A percentile compares a stretch with the other conserved stretches of the same genome.
phyloP scores from a whole-genome alignment of 2,797 vertebrate genomes.

The Sebastes cheni region DNA sequence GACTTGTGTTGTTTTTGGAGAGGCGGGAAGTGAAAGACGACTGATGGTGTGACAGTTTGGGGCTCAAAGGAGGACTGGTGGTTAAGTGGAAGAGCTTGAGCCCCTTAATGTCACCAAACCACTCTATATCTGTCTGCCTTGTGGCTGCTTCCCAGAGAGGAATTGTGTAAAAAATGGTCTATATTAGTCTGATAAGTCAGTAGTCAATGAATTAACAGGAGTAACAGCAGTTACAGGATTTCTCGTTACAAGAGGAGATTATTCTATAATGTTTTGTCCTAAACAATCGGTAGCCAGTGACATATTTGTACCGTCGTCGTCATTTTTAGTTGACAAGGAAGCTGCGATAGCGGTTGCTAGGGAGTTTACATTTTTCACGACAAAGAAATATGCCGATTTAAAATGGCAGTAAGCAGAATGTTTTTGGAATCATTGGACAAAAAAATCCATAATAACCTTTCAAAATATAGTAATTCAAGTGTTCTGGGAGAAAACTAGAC shows the following conservation, averaged over 20 bases:
- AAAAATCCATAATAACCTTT: too few species aligned
- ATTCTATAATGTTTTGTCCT: not conserved
- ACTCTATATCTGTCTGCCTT: not conserved
- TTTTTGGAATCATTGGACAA: too few species aligned
- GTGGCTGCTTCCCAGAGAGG: not conserved
- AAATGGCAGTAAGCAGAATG: too few species aligned
- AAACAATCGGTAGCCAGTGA: not conserved
- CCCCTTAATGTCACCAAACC: not conserved
- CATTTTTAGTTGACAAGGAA: too few species aligned
- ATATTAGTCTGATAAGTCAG: not conserved
- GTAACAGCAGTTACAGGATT: not conserved
- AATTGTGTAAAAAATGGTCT: not conserved
- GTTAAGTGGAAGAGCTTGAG: slow-evolving; percentile 23
- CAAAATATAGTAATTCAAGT: too few species aligned
- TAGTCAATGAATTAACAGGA: not conserved
- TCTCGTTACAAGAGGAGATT: not conserved
- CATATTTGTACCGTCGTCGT: too few species aligned
- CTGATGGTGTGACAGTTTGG: slow-evolving; percentile 27
- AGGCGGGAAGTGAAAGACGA: slow-evolving; percentile 12
- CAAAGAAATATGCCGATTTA: not conserved
- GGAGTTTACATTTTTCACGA: not conserved
- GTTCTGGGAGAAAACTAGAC: too few species aligned
- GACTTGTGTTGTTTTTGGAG: slow-evolving; percentile 38
- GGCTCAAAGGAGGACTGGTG: not conserved
- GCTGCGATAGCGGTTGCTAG: not conserved